Evolutionary conservation across 2,113 vertebrate genomes (phyloP).

Genomic region (Gallinago jamesoni): DNA sequence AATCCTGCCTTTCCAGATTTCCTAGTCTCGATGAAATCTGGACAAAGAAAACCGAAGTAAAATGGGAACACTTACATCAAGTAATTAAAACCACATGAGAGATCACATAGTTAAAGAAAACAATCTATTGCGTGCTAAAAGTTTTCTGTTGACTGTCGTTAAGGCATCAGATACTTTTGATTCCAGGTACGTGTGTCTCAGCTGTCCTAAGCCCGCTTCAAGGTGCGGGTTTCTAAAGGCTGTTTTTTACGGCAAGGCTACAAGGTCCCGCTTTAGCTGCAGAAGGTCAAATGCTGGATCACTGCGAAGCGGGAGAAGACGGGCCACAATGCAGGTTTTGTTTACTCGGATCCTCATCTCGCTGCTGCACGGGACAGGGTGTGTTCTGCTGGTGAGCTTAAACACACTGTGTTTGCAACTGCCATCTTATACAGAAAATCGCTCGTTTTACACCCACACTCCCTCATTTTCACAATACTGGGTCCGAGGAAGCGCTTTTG

Average conservation of each 20-base stretch:
- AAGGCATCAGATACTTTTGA: neutral
- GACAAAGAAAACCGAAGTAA: neutral
- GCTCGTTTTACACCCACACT: neutral
- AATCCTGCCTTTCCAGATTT: neutral
- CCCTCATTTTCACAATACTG: neutral
- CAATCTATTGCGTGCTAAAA: neutral
- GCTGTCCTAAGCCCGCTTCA: neutral
- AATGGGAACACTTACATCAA: neutral
- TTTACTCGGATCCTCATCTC: neutral
- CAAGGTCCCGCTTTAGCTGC: neutral
- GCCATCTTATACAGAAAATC: neutral
- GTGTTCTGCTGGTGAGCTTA: neutral
- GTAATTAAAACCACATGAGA: conserved; percentile 18
- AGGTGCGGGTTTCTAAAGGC: neutral
- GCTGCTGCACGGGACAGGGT: neutral
- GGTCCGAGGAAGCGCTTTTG: neutral
- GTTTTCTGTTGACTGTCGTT: neutral
- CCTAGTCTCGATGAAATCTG: neutral
- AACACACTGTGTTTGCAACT: neutral
- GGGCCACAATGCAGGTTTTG: neutral
- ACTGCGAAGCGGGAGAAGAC: neutral
- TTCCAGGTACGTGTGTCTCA: neutral
- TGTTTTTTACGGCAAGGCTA: neutral
- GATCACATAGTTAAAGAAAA: neutral
- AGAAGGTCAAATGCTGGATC: neutral